Percentiles rank a stretch among this genome's conserved stretches.
Conservation (phyloP, 2,113 vertebrate species). For the Macrotus californicus region DNA sequence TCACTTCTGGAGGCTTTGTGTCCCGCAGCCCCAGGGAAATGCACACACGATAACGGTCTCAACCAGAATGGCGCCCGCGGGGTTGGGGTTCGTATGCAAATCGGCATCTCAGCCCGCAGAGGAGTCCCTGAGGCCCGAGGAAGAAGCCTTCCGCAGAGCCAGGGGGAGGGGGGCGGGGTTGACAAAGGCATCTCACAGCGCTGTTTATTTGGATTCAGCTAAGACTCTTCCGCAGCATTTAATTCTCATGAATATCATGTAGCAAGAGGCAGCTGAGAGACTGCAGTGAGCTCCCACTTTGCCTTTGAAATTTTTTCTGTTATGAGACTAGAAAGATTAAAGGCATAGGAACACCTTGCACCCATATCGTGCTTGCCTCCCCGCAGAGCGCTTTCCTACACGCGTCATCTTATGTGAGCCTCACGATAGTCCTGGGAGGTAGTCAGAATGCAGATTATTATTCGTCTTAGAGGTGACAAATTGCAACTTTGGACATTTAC, state of each 20-base stretch:
- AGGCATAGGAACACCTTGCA: slow-evolving; percentile 59
- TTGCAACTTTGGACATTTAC: not conserved
- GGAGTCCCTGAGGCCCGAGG: not conserved
- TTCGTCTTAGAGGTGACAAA: slow-evolving; percentile 2
- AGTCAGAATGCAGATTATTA: slow-evolving; percentile 40
- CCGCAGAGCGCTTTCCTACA: slow-evolving; percentile 9
- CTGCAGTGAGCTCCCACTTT: slow-evolving; percentile 60
- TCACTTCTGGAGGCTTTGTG: not conserved
- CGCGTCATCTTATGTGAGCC: slow-evolving; percentile 44
- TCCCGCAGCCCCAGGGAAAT: too few relatives aligned
- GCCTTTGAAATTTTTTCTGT: slow-evolving; percentile 65
- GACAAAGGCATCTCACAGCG: not conserved
- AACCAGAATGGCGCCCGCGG: not conserved
- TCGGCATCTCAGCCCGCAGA: not conserved
- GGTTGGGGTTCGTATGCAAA: not conserved
- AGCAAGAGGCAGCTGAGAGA: slow-evolving; percentile 58
- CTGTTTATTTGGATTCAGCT: slow-evolving; percentile 45
- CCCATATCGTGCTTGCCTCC: slow-evolving; percentile 10
- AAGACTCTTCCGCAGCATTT: slow-evolving; percentile 5
- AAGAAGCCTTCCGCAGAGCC: not conserved
- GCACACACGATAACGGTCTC: not conserved
- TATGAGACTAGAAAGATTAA: slow-evolving; percentile 70
- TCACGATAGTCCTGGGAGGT: not conserved
- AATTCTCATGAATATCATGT: slow-evolving; percentile 58
- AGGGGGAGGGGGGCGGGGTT: not conserved